Conservation (phyloP, 2,113 vertebrate species). For the Dascyllus trimaculatus region DNA sequence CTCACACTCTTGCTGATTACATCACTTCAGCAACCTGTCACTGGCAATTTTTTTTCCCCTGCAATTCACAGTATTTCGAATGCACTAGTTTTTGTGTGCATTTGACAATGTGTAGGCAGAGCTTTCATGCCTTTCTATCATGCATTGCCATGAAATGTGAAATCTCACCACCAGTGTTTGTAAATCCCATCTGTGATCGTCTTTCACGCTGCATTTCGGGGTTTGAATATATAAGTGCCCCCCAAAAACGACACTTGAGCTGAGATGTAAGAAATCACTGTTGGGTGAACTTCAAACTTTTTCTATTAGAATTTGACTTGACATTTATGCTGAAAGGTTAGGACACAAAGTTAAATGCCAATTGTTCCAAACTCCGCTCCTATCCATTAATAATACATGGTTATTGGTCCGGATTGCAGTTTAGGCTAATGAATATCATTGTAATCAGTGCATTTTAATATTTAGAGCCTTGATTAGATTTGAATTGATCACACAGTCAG, state of each 20-base stretch:
- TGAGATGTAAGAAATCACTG: constrained; percentile 64
- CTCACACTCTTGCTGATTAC: constrained; percentile 31
- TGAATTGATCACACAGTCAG: constrained; percentile 51
- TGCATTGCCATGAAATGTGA: constrained; percentile 37
- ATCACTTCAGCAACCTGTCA: constrained; percentile 25
- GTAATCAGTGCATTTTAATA: constrained; percentile 64
- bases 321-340: constrained; percentile 77
- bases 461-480: constrained; percentile 68
- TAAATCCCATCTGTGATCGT: constrained; percentile 41
- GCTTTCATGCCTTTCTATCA: constrained; percentile 13
- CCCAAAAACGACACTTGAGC: constrained; percentile 13
- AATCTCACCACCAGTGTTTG: constrained; percentile 39
- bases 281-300: constrained; percentile 61
- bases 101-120: background rate
- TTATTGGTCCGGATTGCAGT: constrained; percentile 63
- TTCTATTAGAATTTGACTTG: constrained; percentile 65
- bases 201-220: constrained; percentile 22
- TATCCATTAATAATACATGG: constrained; percentile 71
- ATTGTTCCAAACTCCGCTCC: constrained; percentile 66
- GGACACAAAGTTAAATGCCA: constrained; percentile 73
- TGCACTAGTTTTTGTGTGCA: background rate
- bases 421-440: constrained; percentile 60
- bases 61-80: background rate
- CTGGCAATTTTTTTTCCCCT: constrained; percentile 2
- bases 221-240: constrained; percentile 31